Base-by-base conservation (phyloP, 2,888 invertebrate genomes). In the Poecilobothrus nobilitatus region DNA sequence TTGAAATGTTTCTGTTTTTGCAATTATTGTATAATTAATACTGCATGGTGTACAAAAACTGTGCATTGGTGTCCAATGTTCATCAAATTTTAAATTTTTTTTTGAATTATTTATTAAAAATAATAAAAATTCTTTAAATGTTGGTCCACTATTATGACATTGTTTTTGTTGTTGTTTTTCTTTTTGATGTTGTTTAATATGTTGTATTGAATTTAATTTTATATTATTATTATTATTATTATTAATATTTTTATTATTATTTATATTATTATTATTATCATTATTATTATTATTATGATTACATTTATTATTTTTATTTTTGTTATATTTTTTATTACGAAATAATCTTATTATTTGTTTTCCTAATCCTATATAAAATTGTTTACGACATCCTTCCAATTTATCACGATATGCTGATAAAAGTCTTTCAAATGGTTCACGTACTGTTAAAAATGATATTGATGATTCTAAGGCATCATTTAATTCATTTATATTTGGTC, bases 361-460 rank as follows among this genome's bases (percentile, higher is more conserved):
- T 63, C 89, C 89, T 70, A 90, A 82, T 74, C 88, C 87, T 76
- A 88, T 86, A 76, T 90, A 90, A 76, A 86, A 88, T 9, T 87
- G 88, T 72, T 89, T 88, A 2, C 87, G 86, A 70, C 87, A 83
- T 74, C 88, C 87, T 78, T 90, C 89, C 71, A 94, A 83, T 82
- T 90, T 90, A 77, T 90, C 89, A 65, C 90, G 84, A 77, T 89
- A 90, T 18, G 89, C 90, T 66, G 90, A 90, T 66, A 90, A 82
- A 53, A 90, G 81, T 70, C 90, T 83, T 73, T 90, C 90, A 75
- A 90, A 89, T 1, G 90, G 90, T 79, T 90, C 89, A 63, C 90
- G 84, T 3, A 89, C 90, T 34, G 89, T 86, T 66, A 90, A 78
- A 73, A 90, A 86, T 66, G 90, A 88, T 71, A 89, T 79, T 6